These are phyloP conservation scores for Trematomus bernacchii DNA, from an alignment of 2,797 vertebrate species.

Conservation along the genomic window DNA sequence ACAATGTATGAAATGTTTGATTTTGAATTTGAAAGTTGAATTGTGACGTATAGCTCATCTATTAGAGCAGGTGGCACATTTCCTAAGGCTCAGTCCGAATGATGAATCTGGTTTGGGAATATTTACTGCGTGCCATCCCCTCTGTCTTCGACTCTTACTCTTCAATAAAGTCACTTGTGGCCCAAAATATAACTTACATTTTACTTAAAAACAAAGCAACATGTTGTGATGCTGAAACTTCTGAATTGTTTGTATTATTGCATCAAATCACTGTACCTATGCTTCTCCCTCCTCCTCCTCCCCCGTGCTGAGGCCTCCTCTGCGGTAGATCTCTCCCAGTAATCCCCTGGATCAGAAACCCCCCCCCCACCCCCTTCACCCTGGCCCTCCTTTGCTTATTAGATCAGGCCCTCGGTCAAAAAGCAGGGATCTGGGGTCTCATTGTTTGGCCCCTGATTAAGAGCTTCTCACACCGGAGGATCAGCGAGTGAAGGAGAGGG, in stretches of 20 bases:
- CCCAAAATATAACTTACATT: no score
- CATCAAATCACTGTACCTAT: not conserved
- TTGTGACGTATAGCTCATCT: not conserved
- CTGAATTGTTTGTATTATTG: no score
- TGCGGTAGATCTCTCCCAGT: constrained; percentile 66
- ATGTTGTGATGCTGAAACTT: no score
- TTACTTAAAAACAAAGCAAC: no score
- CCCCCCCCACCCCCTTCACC: constrained; percentile 35
- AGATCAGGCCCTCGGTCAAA: constrained; percentile 81
- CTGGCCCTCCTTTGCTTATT: constrained; percentile 72
- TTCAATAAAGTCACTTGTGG: no score
- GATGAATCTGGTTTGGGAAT: no score
- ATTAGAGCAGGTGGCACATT: no score
- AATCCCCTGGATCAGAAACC: constrained; percentile 75
- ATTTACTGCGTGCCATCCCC: no score
- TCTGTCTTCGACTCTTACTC: no score
- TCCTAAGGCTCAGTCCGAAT: no score
- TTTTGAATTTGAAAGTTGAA: not conserved
- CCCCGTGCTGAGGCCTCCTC: constrained; percentile 18
- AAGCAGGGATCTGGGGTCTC: constrained; percentile 76
- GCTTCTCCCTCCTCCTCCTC: not conserved
- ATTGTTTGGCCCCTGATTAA: constrained; percentile 87
- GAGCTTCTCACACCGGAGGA: constrained; percentile 83
- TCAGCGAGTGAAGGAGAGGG: constrained; percentile 66
- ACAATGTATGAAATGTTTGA: not conserved